Evolutionary conservation across 2,888 invertebrate species (phyloP), one percentile per base, ranked within the genome.

Genomic region (Rugalucina vietnamica): DNA sequence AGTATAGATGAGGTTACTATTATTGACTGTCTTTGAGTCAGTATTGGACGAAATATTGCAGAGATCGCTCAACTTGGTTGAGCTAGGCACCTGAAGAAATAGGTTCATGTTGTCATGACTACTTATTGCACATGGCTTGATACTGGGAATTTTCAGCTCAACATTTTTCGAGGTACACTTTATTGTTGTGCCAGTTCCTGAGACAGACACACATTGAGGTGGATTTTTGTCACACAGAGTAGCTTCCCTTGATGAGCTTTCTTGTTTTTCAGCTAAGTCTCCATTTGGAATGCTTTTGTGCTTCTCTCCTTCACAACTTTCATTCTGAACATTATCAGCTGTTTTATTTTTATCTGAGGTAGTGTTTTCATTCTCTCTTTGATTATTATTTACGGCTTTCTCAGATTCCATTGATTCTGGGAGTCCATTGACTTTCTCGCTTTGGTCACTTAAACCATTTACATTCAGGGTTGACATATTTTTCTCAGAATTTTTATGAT

Each of bases 401-500:
- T 27, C 4, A 60, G 24, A 14, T 29, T 60, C 27, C 10, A n/a
- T 27, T 24, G 65, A 76, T 60, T 79, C 81, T 29, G 81, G 78
- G 43, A 75, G 50, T 21, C 75, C 49, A 36, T 74, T 83, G 14
- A 65, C 43, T 37, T 85, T 72, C n/a, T 71, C 50, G 77, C 24
- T 80, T 75, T 76, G 82, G 75, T 73, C 60, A 57, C 0, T 72
- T 32, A 65, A 39, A 34, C 80, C 82, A 70, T 75, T 77, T 76
- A 79, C 76, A 71, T 72, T 43, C 27, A n/a, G 37, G 36, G 32
- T 79, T 73, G 14, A 83, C 74, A 50, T 3, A 34, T 43, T 57
- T n/a, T 84, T 85, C 34, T 81, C 78, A 49, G 80, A 82, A 73
- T 95, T 95, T 0, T 94, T 74, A 29, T 57, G 37, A 14, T 65